phyloP scores from a whole-genome alignment of 1,140 invertebrate species.

The Frieseomelitta varia region DNA sequence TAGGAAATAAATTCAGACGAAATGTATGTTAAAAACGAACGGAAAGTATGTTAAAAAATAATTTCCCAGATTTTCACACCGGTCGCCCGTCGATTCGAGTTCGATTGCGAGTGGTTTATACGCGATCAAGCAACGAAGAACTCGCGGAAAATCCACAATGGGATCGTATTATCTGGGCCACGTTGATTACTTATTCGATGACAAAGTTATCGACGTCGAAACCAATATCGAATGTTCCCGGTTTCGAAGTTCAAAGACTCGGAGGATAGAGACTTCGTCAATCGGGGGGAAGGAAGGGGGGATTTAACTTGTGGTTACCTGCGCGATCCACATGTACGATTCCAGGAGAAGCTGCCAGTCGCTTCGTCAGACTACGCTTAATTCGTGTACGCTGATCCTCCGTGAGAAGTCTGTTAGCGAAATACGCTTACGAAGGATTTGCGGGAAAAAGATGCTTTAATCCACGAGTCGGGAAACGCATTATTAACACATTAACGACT shows the following conservation, averaged over 20 bases:
- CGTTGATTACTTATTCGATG: slow-evolving; percentile 64
- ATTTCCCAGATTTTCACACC: background rate
- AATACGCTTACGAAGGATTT: background rate
- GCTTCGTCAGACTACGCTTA: slow-evolving; percentile 28
- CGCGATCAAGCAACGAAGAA: background rate
- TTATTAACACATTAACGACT: background rate
- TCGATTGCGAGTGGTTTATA: background rate
- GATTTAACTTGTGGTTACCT: slow-evolving; percentile 61
- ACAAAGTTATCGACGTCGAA: slow-evolving; percentile 57
- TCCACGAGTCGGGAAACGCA: background rate
- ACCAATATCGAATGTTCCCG: slow-evolving; percentile 52
- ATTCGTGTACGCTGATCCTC: background rate
- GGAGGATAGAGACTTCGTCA: slow-evolving; percentile 50
- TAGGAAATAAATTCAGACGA: background rate
- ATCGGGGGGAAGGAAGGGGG: slow-evolving; percentile 3
- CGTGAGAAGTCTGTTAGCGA: background rate
- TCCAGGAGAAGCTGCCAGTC: slow-evolving; percentile 30
- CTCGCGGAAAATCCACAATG: slow-evolving; percentile 47
- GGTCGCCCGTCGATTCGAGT: background rate
- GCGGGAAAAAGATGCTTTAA: background rate
- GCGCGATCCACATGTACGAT: slow-evolving; percentile 49
- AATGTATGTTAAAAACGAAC: background rate
- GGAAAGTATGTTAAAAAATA: background rate
- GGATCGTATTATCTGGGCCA: slow-evolving; percentile 52
- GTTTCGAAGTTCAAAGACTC: slow-evolving; percentile 58